Percentiles rank a stretch among this genome's conserved stretches.
Evolutionary conservation across 2,113 vertebrate genomes (phyloP).

Genomic region (Gambusia affinis): DNA sequence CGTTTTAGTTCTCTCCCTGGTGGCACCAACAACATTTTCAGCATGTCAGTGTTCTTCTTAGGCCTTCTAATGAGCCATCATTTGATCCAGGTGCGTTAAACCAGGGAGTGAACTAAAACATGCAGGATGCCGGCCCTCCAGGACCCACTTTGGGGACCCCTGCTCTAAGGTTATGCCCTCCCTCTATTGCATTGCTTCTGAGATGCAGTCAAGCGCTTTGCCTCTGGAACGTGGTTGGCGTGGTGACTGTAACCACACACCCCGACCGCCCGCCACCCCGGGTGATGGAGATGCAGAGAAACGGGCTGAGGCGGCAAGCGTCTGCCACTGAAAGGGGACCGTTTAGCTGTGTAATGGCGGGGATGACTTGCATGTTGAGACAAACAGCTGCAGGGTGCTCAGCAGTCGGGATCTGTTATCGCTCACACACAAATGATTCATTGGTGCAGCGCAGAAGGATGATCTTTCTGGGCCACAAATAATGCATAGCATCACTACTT

Average conservation of each 20-base stretch:
- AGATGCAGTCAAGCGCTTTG: constrained; percentile 46
- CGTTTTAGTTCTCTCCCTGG: too few species aligned
- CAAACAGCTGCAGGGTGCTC: constrained; percentile 77
- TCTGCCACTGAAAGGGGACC: constrained; percentile 75
- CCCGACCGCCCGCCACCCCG: not conserved
- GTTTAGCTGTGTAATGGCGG: constrained; percentile 78
- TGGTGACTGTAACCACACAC: constrained; percentile 43
- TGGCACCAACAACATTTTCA: too few species aligned
- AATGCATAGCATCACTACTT: constrained; percentile 55
- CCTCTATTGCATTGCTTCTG: not conserved
- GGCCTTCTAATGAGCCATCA: too few species aligned
- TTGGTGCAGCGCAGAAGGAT: constrained; percentile 50
- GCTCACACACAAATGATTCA: constrained; percentile 71
- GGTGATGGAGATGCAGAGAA: constrained; percentile 64
- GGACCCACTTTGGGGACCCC: too few species aligned
- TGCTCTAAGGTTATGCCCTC: too few species aligned
- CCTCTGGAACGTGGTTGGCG: constrained; percentile 52
- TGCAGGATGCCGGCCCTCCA: too few species aligned
- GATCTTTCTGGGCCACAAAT: constrained; percentile 48
- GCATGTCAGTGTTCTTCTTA: too few species aligned
- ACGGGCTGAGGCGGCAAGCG: constrained; percentile 59
- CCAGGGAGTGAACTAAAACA: too few species aligned
- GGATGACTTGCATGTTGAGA: constrained; percentile 79
- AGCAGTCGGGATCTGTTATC: constrained; percentile 75
- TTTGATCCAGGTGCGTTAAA: too few species aligned